Evolutionary conservation across 2,888 invertebrate genomes (phyloP).

Genomic region (Eilema sororculum): DNA sequence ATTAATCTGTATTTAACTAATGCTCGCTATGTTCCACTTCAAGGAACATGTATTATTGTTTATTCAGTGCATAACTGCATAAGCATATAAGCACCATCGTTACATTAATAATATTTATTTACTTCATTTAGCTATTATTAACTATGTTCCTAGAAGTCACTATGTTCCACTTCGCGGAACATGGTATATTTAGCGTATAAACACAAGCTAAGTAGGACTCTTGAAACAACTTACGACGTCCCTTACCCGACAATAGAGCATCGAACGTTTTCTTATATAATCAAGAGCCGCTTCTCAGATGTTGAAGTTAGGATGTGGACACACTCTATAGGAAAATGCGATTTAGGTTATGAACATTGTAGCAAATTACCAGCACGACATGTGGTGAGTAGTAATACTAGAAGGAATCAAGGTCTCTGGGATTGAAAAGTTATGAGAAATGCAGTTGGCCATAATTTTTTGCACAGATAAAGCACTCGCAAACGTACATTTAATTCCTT

Average conservation of each 20-base stretch:
- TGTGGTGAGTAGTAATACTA: neutral
- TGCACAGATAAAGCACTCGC: no score
- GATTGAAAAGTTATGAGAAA: no score
- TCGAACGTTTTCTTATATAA: constrained; percentile 79
- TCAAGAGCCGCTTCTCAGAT: constrained; percentile 68
- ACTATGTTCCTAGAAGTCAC: neutral
- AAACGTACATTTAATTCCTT: no score
- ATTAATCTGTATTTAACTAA: no score
- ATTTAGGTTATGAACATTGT: neutral
- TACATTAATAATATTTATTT: no score
- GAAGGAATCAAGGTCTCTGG: no score
- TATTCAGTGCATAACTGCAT: no score
- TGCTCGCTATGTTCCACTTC: no score
- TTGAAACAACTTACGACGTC: constrained; percentile 70
- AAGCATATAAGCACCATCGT: no score
- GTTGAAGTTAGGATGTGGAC: constrained; percentile 48
- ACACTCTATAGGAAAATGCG: constrained; percentile 35
- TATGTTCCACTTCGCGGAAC: neutral
- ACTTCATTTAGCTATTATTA: neutral
- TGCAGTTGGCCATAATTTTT: no score
- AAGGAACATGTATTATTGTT: no score
- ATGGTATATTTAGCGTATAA: constrained; percentile 44
- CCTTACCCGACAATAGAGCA: constrained; percentile 67
- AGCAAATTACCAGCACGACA: neutral
- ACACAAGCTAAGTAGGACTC: constrained; percentile 56